Evolutionary conservation across 2,888 invertebrate species (phyloP).

Genomic region (Syrphus vitripennis): DNA sequence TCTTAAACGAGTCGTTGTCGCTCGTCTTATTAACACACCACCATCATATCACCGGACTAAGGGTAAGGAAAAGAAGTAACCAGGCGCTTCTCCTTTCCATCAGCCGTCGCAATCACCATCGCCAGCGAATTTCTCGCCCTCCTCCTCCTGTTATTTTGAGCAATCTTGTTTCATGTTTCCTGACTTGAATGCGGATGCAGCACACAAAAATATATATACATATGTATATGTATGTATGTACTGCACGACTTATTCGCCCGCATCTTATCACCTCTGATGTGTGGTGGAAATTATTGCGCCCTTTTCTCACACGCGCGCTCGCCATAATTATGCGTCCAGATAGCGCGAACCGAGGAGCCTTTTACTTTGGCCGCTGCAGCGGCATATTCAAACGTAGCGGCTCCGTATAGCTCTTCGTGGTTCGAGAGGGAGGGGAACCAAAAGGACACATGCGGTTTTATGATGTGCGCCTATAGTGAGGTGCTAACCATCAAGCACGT

Average conservation of each 20-base stretch:
- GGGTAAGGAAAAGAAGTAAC: constrained; percentile 2
- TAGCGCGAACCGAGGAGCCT: constrained; percentile 34
- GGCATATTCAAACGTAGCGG: constrained; percentile 55
- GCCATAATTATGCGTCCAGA: constrained; percentile 69
- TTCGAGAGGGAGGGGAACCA: too few relatives aligned
- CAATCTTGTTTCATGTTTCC: background rate
- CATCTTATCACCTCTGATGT: constrained; percentile 60
- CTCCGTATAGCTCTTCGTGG: background rate
- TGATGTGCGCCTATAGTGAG: constrained; percentile 47
- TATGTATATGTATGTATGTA: background rate
- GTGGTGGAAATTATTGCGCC: constrained; percentile 62
- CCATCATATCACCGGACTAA: background rate
- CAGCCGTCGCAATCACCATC: background rate
- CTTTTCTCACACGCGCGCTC: constrained; percentile 65
- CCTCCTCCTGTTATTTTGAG: background rate
- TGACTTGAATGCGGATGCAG: constrained; percentile 40
- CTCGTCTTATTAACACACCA: constrained; percentile 27
- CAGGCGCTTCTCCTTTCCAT: constrained; percentile 1
- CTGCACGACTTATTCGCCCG: constrained; percentile 42
- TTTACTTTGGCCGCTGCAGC: constrained; percentile 54
- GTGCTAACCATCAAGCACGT: constrained; percentile 58
- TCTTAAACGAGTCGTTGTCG: constrained; percentile 41
- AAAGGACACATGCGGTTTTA: constrained; percentile 69
- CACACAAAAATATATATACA: background rate
- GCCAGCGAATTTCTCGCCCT: background rate